Evolutionary conservation across 2,888 invertebrate genomes (phyloP), one percentile per base, ranked within the genome.

Genomic region (Neoaliturus tenellus): DNA sequence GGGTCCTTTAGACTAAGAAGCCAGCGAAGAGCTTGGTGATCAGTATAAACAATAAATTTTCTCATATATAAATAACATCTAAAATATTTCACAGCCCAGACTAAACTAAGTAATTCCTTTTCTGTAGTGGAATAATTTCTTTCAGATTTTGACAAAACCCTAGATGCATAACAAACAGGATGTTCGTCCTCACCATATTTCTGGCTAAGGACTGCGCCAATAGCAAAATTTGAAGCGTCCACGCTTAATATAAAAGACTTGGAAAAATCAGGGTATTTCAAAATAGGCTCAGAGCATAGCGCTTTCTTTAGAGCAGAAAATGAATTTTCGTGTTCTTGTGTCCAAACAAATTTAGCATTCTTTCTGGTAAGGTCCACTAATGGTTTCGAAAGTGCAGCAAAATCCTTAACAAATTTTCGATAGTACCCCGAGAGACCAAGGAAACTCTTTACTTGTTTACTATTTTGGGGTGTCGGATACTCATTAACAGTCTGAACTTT

Each of bases 11-110:
- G 67, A 0, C 69, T 88, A 81, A 90, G 88, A 0, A 90, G 75
- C 89, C 89, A 90, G 2, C 86, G 87, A 1, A 90, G 81, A 0
- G 90, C 89, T 81, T 88, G 87, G 83, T 91, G 90, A 80, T 91
- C 91, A 0, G 90, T 91, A 2, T 89, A 87, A 0, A 91, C 90
- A 0, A 84, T 88, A 48, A 91, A 90, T 81, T 88, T 87, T 35
- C 86, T 86, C 6, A 89, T 89, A 55, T 88, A 89, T 0, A 90
- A 67, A 84, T 89, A 89, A 4, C 89, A 88, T 82, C 88, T 78
- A 71, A 88, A 89, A 86, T 88, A 85, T 62, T 88, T 87, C 17
- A 88, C 85, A 12, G 88, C 87, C 86, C 87, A 89, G 23, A 89
- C 86, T 2, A 89, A 87, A 10, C 88, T 89, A 55, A 89, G 80